Percentiles rank a stretch among this genome's conserved stretches.
These are phyloP conservation scores for Intellagama lesueurii DNA, from an alignment of 2,797 vertebrate species.

Conservation along the genomic window DNA sequence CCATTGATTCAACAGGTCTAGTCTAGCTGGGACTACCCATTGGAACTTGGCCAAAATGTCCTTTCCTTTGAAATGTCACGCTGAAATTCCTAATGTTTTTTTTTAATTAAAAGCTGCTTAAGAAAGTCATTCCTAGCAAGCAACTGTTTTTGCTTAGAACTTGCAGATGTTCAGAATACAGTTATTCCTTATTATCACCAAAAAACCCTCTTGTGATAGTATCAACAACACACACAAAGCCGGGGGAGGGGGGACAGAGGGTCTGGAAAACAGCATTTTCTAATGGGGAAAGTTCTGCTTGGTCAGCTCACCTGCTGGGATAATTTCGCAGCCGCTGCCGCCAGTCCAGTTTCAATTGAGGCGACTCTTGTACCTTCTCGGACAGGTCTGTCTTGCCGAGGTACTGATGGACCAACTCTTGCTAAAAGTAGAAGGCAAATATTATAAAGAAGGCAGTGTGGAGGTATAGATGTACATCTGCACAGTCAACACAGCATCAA, in stretches of 20 bases:
- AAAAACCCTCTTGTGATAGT: neutral
- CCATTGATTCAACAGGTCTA: too few species aligned
- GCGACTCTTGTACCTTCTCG: slow-evolving; percentile 95
- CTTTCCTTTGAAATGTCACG: neutral
- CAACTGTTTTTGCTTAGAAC: neutral
- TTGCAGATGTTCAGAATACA: neutral
- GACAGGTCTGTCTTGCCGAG: slow-evolving; percentile 93
- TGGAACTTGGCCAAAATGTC: neutral
- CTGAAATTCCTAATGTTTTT: neutral
- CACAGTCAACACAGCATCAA: neutral
- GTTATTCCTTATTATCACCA: neutral
- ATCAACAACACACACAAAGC: neutral
- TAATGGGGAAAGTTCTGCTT: neutral
- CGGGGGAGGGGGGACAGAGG: neutral
- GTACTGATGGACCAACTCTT: slow-evolving; percentile 94
- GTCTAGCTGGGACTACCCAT: too few species aligned
- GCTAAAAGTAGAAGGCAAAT: slow-evolving; percentile 79
- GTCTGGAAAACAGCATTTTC: neutral
- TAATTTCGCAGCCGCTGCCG: slow-evolving; percentile 93
- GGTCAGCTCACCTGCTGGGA: slow-evolving; percentile 91
- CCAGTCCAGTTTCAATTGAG: slow-evolving; percentile 95
- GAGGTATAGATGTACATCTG: neutral
- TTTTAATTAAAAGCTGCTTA: neutral
- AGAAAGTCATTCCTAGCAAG: neutral
- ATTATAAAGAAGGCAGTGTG: fast-evolving